Evolutionary conservation across 2,797 vertebrate species (phyloP).

Genomic region (Zonotrichia albicollis): DNA sequence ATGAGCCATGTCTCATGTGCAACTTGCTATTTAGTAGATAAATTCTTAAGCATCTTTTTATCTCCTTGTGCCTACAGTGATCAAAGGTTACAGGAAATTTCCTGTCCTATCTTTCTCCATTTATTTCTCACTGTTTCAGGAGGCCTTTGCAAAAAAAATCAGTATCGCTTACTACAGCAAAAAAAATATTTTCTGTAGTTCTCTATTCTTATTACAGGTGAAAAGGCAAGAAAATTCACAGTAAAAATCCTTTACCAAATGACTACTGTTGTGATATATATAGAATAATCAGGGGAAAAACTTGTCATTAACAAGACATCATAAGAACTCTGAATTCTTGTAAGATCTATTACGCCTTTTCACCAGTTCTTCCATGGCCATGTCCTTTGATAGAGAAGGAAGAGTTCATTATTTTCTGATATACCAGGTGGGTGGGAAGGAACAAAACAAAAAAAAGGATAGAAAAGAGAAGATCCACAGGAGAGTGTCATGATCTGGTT

Average conservation of each 20-base stretch:
- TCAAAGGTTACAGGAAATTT: not conserved
- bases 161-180: not conserved
- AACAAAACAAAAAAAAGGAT: not conserved
- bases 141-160: not conserved
- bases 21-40: not conserved
- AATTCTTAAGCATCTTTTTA: not conserved
- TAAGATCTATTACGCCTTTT: not conserved
- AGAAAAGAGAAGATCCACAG: not conserved
- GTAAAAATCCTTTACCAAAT: not conserved
- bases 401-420: not conserved
- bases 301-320: not conserved
- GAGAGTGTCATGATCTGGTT: not conserved
- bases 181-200: not conserved
- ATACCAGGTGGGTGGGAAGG: not conserved
- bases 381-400: not conserved
- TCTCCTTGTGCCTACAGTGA: not conserved
- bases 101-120: not conserved
- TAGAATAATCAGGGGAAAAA: not conserved
- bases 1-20: not conserved
- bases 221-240: not conserved
- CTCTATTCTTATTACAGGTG: not conserved
- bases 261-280: not conserved
- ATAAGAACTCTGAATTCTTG: not conserved
- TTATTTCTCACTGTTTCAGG: not conserved
- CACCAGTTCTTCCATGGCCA: not conserved